Percentiles rank a stretch among this genome's conserved stretches.
phyloP scores from a whole-genome alignment of 2,113 vertebrate genomes.

The Poicephalus gulielmi region DNA sequence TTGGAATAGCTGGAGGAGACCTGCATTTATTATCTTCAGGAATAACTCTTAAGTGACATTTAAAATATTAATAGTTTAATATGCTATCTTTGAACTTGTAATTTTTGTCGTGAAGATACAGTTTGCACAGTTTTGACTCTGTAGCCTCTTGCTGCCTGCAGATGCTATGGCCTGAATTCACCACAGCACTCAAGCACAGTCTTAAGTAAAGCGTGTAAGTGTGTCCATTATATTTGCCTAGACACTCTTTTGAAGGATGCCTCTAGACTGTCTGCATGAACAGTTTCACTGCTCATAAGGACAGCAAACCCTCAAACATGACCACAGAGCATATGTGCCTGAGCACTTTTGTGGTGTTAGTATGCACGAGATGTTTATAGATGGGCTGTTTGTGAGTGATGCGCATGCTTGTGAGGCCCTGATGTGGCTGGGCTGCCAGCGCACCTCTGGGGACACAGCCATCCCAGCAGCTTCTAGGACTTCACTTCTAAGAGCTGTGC shows the following conservation, averaged over 20 bases:
- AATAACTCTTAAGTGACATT: neutral
- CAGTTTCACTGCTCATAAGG: neutral
- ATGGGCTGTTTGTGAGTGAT: neutral
- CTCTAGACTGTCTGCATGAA: neutral
- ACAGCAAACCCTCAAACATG: neutral
- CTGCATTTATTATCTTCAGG: neutral
- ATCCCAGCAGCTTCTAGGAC: neutral
- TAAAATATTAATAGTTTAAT: neutral
- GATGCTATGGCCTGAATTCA: neutral
- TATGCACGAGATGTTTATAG: neutral
- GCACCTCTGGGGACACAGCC: neutral
- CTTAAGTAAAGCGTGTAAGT: neutral
- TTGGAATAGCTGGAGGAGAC: neutral
- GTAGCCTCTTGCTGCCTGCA: neutral
- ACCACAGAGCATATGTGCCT: neutral
- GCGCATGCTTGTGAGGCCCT: neutral
- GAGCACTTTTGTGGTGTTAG: fast-evolving
- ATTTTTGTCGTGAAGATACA: neutral
- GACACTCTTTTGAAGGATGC: neutral
- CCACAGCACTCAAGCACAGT: neutral
- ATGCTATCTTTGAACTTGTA: neutral
- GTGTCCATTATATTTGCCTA: neutral
- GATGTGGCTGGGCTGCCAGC: neutral
- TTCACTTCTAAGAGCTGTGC: neutral
- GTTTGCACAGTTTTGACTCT: neutral